Evolutionary conservation across 2,888 invertebrate genomes (phyloP), one percentile per base, ranked within the genome.

Genomic region (Chaitophorus viminalis): DNA sequence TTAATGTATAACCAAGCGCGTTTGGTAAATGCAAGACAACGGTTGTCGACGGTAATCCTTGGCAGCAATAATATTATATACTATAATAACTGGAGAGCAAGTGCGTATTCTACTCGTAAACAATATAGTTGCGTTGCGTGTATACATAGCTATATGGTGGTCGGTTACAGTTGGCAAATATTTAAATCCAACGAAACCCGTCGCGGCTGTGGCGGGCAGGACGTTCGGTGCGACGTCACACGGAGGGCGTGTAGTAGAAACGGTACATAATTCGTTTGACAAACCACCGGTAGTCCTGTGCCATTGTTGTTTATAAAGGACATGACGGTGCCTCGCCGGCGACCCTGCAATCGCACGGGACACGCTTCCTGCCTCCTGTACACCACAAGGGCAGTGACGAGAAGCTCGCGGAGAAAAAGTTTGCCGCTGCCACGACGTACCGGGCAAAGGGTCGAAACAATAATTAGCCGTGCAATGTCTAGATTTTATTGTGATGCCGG

Each of bases 381-480:
- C 21, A 5, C 18, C n/a, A 6, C 25, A 60, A 3, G 60, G 21
- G 21, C 6, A 18, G 60, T 6, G 31, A 3, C 46, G 29, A 8
- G 54, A 54, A 31, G 36, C 4, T 18, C 18, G 31, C n/a, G 77
- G 68, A 29, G 46, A 86, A 86, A 86, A 86, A 86, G 86, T 86
- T 86, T 54, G n/a, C n/a, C n/a, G n/a, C n/a, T n/a, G n/a, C n/a
- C n/a, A n/a, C n/a, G n/a, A n/a, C n/a, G n/a, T n/a, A n/a, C n/a
- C 70, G 1, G 9, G 8, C 78, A 29, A n/a, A 77, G 72, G 86
- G 78, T 36, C 78, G 72, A 39, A 60, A 86, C 86, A 54, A 86
- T 79, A 86, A 85, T 85, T 78, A 85, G 78, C 33, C 70, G 85
- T 33, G 77, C 85, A n/a, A 54, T 11, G 70, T 86, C 36, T 79